Conservation (phyloP, 2,113 vertebrate species). For the Cynopterus brachyotis region DNA sequence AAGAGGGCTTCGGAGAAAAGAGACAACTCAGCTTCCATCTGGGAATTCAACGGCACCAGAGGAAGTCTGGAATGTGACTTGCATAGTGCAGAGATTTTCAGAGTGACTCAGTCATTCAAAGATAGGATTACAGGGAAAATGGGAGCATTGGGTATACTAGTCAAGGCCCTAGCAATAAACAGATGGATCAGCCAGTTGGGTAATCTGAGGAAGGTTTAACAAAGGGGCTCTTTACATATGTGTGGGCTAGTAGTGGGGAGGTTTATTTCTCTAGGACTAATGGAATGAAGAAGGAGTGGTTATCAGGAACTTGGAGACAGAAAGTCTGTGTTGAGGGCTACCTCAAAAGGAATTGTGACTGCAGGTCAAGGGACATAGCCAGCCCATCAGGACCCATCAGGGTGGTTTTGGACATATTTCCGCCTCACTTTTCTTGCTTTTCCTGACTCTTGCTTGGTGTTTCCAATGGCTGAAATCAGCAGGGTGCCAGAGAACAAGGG, state of each 20-base stretch:
- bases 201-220: neutral
- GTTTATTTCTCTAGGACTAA: neutral
- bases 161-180: neutral
- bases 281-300: neutral
- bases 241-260: neutral
- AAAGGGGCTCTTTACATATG: neutral
- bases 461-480: neutral
- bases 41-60: neutral
- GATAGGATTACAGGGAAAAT: neutral
- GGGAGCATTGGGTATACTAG: neutral
- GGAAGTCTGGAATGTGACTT: conserved; percentile 26
- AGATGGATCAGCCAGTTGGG: neutral
- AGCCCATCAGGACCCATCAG: neutral
- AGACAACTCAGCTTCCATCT: neutral
- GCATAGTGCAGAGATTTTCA: neutral
- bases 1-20: neutral
- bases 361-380: neutral
- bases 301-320: neutral
- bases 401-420: neutral
- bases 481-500: neutral
- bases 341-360: neutral
- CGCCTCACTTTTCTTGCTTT: neutral
- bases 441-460: neutral
- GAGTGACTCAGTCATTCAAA: neutral
- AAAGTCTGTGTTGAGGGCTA: neutral